phyloP scores from a whole-genome alignment of 2,888 invertebrate genomes.

The Notodonta dromedarius region DNA sequence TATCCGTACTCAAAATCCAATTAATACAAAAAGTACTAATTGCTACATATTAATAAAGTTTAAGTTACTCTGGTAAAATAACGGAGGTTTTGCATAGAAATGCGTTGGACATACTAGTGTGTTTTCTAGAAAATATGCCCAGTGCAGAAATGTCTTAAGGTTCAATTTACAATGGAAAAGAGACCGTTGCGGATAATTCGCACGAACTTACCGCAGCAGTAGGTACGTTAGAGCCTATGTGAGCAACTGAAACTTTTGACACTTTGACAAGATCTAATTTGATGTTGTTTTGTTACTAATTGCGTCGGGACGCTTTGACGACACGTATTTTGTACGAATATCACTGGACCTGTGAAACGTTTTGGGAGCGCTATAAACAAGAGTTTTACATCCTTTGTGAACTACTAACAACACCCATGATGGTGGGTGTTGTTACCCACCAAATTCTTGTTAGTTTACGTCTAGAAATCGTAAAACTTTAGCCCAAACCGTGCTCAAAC shows the following conservation, averaged over 20 bases:
- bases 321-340: background rate
- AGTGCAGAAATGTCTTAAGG: background rate
- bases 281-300: conserved; percentile 12
- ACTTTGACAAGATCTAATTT: conserved; percentile 25
- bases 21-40: too few species aligned
- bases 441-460: background rate
- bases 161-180: too few species aligned
- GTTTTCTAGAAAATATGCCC: too few species aligned
- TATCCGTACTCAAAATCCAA: too few species aligned
- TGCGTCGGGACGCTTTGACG: background rate
- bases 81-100: too few species aligned
- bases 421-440: conserved; percentile 1
- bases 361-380: conserved; percentile 1
- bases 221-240: too few species aligned
- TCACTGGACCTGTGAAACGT: background rate
- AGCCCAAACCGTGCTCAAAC: background rate
- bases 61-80: too few species aligned
- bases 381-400: background rate
- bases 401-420: background rate
- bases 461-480: background rate
- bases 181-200: too few species aligned
- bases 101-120: too few species aligned
- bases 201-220: too few species aligned
- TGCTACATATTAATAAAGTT: too few species aligned
- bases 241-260: conserved; percentile 38